phyloP scores from a whole-genome alignment of 1,140 invertebrate genomes.

The Hylyphantes graminicola region DNA sequence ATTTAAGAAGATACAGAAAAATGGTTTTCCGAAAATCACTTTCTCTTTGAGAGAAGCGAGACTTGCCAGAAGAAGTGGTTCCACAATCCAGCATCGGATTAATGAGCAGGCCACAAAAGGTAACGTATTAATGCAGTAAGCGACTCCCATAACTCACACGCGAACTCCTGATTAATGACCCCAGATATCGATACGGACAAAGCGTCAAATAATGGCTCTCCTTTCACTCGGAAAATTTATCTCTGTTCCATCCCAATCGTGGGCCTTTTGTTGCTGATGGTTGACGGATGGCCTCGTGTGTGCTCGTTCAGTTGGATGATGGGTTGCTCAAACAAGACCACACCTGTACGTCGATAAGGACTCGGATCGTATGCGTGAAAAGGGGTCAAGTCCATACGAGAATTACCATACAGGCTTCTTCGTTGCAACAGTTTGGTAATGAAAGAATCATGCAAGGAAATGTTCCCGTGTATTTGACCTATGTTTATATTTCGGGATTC shows the following conservation, averaged over 20 bases:
- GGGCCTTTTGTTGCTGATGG: conserved; percentile 28
- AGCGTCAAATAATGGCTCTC: conserved; percentile 35
- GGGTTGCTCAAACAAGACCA: conserved; percentile 11
- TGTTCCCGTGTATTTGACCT: no score
- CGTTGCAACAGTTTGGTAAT: no score
- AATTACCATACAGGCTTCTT: no score
- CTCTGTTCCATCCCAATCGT: conserved; percentile 1
- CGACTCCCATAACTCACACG: conserved; percentile 13
- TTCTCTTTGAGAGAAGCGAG: neutral
- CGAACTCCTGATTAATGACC: conserved; percentile 19
- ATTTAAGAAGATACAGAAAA: neutral
- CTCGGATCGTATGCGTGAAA: no score
- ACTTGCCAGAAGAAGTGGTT: no score
- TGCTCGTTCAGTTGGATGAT: conserved; percentile 31
- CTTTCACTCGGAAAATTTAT: conserved; percentile 39
- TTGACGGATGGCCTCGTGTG: conserved; percentile 34
- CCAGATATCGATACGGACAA: conserved; percentile 30
- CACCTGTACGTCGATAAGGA: conserved; percentile 1
- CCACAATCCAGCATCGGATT: conserved; percentile 27
- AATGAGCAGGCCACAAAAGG: conserved; percentile 25
- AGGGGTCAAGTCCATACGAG: no score
- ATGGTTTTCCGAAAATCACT: neutral
- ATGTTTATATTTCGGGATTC: no score
- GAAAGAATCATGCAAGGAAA: no score
- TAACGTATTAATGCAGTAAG: conserved; percentile 28